Conservation (phyloP, 2,888 invertebrate species). For the Synergus itoensis region DNA sequence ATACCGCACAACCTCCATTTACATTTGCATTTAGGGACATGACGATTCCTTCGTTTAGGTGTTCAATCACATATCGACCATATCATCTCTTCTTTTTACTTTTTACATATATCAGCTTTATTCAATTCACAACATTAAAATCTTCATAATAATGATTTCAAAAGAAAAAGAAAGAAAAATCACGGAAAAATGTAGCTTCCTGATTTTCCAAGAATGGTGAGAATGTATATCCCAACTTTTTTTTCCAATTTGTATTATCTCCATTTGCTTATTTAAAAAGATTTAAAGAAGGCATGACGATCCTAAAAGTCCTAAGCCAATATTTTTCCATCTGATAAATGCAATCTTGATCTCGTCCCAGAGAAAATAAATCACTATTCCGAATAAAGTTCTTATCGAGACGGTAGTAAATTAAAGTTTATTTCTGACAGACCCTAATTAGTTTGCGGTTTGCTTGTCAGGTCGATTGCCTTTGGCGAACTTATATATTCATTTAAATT, state of each 20-base stretch:
- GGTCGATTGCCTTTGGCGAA: neutral
- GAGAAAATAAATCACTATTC: constrained; percentile 14
- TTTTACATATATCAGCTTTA: neutral
- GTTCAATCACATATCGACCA: constrained; percentile 6
- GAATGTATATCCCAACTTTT: no score
- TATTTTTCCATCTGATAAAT: neutral
- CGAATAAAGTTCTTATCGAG: neutral
- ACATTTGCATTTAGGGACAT: constrained; percentile 46
- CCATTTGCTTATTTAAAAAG: no score
- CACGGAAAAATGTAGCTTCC: no score
- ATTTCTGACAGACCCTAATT: constrained; percentile 27
- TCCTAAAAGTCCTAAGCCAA: neutral
- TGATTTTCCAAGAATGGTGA: no score
- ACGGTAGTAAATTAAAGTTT: constrained; percentile 14
- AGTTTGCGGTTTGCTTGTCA: constrained; percentile 9
- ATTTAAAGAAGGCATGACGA: neutral
- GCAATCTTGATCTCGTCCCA: neutral
- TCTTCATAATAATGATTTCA: no score
- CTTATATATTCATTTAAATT: neutral
- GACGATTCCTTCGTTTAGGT: constrained; percentile 30
- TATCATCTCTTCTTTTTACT: neutral
- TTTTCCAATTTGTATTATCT: no score
- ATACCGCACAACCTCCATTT: constrained; percentile 41
- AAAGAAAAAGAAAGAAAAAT: no score
- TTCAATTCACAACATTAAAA: neutral